phyloP scores from a whole-genome alignment of 2,797 vertebrate species.

The Sarcoramphus papa region DNA sequence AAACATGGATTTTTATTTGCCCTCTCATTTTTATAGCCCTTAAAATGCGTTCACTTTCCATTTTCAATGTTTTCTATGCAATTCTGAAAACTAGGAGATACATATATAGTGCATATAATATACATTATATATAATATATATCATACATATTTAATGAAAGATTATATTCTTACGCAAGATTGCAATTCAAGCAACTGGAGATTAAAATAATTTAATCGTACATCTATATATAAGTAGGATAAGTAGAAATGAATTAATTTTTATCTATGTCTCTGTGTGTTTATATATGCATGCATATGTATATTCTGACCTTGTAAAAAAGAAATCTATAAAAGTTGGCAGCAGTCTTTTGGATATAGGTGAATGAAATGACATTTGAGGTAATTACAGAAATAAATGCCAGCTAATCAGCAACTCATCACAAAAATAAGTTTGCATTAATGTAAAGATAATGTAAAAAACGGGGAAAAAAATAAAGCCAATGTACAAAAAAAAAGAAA shows the following conservation, averaged over 20 bases:
- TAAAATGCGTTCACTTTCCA: not conserved
- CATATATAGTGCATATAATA: not conserved
- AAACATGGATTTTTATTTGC: not conserved
- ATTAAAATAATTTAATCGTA: not conserved
- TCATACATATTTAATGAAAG: not conserved
- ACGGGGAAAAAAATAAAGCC: accelerated
- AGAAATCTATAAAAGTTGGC: not conserved
- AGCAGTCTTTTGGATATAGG: not conserved
- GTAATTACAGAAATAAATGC: not conserved
- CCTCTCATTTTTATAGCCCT: not conserved
- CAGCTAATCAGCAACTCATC: not conserved
- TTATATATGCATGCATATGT: not conserved
- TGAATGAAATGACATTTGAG: not conserved
- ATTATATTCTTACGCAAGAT: not conserved
- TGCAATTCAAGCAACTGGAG: not conserved
- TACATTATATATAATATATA: not conserved
- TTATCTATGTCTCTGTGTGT: not conserved
- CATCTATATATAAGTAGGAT: not conserved
- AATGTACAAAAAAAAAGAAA: not conserved
- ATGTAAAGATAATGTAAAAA: not conserved
- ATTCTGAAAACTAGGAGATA: not conserved
- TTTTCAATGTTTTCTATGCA: not conserved
- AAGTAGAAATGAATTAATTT: not conserved
- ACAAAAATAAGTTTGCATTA: not conserved
- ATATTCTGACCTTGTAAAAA: not conserved